phyloP scores from a whole-genome alignment of 2,113 vertebrate genomes.

The Capricornis sumatraensis region DNA sequence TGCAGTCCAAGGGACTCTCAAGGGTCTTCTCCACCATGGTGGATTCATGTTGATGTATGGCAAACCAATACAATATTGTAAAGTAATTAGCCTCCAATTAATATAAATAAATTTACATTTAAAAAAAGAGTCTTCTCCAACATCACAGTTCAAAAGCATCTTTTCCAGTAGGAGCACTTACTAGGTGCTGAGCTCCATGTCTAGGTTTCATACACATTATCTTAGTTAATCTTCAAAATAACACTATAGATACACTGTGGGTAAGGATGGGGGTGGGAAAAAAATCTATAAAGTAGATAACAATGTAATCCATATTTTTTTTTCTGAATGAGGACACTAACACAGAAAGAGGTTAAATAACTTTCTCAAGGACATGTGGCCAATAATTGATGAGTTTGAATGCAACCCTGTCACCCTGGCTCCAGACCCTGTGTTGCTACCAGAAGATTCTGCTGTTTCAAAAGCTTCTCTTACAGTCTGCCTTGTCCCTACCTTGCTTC shows the following conservation, averaged over 20 bases:
- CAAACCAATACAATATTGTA: too few species aligned
- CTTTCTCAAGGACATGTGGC: not conserved
- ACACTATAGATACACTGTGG: not conserved
- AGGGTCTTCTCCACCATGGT: not conserved
- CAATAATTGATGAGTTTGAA: not conserved
- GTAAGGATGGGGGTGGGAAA: not conserved
- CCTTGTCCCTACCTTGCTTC: not conserved
- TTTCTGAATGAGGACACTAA: not conserved
- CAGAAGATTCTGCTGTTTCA: constrained; percentile 14
- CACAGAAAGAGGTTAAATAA: not conserved
- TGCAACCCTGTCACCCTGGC: not conserved
- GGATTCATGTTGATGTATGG: too few species aligned
- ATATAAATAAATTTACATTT: too few species aligned
- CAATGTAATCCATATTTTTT: not conserved
- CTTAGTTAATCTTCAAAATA: constrained; percentile 8
- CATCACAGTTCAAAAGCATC: not conserved
- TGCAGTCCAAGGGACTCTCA: not conserved
- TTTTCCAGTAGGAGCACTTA: not conserved
- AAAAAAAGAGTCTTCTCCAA: not conserved
- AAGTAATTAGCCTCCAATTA: too few species aligned
- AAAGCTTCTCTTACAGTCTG: not conserved
- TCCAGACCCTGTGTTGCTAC: not conserved
- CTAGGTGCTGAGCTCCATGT: not conserved
- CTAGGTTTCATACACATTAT: not conserved
- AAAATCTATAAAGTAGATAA: not conserved